Conservation (phyloP, 2,888 invertebrate genomes). For the Gasteruption jaculator region DNA sequence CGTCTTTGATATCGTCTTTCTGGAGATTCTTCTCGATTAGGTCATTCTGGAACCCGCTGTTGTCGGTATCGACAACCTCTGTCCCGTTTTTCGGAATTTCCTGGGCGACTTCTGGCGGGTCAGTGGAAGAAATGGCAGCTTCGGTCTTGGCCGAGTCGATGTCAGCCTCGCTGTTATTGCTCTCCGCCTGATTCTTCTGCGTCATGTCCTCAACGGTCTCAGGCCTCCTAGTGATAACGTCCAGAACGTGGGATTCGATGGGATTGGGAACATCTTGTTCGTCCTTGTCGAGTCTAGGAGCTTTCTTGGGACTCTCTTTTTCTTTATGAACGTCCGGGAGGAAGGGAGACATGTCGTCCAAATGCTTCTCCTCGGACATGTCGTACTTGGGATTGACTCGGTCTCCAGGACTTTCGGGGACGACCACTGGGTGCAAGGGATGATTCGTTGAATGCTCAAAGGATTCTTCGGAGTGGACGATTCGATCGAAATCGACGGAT, state of each 20-base stretch:
- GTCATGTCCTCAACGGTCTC: no score
- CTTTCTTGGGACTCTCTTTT: slow-evolving; percentile 40
- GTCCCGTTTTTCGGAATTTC: no score
- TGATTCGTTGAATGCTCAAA: slow-evolving; percentile 29
- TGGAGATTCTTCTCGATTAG: slow-evolving; percentile 13
- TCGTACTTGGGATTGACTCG: slow-evolving; percentile 25
- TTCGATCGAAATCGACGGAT: slow-evolving; percentile 2
- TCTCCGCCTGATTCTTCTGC: neutral
- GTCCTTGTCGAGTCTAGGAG: slow-evolving; percentile 54
- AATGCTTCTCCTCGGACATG: slow-evolving; percentile 32
- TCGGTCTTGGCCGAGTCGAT: no score
- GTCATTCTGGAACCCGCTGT: slow-evolving; percentile 7
- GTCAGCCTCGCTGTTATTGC: slow-evolving; percentile 1
- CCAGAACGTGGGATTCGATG: slow-evolving; percentile 45
- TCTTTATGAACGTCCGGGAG: slow-evolving; percentile 62
- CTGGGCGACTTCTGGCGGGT: no score
- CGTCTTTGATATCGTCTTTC: slow-evolving; percentile 19
- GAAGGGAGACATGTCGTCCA: slow-evolving; percentile 65
- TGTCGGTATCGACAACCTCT: slow-evolving; percentile 11
- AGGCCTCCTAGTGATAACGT: slow-evolving; percentile 32
- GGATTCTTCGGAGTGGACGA: no score
- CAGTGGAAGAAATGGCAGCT: no score
- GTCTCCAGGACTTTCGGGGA: slow-evolving; percentile 24
- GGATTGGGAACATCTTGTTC: slow-evolving; percentile 55
- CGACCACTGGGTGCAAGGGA: slow-evolving; percentile 25